These are phyloP conservation scores for Lepeophtheirus nordmannii DNA, from an alignment of 2,888 invertebrate genomes.

Conservation along the genomic window DNA sequence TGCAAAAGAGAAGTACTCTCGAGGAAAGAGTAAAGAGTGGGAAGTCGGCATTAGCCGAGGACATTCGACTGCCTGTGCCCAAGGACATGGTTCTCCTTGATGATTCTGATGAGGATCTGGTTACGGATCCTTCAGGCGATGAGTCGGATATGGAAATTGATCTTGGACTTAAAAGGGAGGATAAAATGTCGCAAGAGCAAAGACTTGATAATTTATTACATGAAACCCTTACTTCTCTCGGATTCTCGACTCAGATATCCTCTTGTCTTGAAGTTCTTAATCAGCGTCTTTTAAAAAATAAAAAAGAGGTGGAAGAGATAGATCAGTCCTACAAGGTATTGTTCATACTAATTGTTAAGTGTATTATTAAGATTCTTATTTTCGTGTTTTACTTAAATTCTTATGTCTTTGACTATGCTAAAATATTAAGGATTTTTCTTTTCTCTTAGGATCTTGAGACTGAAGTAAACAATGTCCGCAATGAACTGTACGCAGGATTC, in stretches of 20 bases:
- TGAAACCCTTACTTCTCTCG: not conserved
- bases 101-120: conserved; percentile 16
- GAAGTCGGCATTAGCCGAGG: not conserved
- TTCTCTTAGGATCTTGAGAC: not conserved
- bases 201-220: not conserved
- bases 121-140: not conserved
- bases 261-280: not conserved
- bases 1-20: not conserved
- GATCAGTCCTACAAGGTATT: conserved; percentile 1
- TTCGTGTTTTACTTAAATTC: too few relatives aligned
- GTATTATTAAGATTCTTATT: too few relatives aligned
- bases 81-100: conserved; percentile 9
- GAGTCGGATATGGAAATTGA: conserved; percentile 3
- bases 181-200: not conserved
- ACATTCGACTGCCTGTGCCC: not conserved
- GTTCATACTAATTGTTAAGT: too few relatives aligned
- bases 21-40: not conserved
- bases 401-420: too few relatives aligned
- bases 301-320: not conserved
- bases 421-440: not conserved
- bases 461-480: not conserved
- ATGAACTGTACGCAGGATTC: not conserved
- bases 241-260: not conserved
- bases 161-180: not conserved
- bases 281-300: not conserved